Evolutionary conservation across 1,140 invertebrate genomes (phyloP), one percentile per base, ranked within the genome.

Genomic region (Notospermus geniculatus): DNA sequence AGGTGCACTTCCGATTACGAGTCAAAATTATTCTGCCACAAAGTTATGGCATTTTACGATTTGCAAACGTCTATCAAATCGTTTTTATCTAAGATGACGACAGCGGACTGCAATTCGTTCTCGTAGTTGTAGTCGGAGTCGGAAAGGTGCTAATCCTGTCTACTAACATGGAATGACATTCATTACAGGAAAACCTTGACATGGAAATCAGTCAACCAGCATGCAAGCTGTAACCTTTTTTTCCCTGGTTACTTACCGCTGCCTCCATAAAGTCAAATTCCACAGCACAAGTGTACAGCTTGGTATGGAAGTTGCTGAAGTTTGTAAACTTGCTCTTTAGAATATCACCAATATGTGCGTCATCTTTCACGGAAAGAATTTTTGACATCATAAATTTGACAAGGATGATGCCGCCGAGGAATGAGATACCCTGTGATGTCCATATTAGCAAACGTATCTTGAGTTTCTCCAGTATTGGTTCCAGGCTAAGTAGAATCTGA

Each of bases 211-310:
- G n/a, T n/a, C n/a, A n/a, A n/a, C n/a, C n/a, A n/a, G n/a, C n/a
- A n/a, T n/a, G n/a, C n/a, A n/a, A n/a, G n/a, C n/a, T n/a, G n/a
- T n/a, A n/a, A n/a, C n/a, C n/a, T n/a, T n/a, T n/a, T n/a, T n/a
- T n/a, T n/a, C n/a, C n/a, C n/a, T n/a, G n/a, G n/a, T 9, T 2
- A 57, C 54, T 58, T 64, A 83, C 83, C 61, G 82, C 78, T 30
- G 64, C 27, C 57, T 80, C 86, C n/a, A 93, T 71, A 73, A 91
- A 91, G 68, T 91, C 89, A 80, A 93, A 93, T 70, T 92, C 91
- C 1, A 85, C 82, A 1, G 90, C 87, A 80, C 91, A 94, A 0
- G 90, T 92, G 67, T 94, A 94, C 13, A 94, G 79, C 71, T 90
- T 78, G 0, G 91, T 92, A 71, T 93, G 90, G 71, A 93, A 93